Evolutionary conservation across 1,140 invertebrate genomes (phyloP).

Genomic region (Drosophila nebulosa): DNA sequence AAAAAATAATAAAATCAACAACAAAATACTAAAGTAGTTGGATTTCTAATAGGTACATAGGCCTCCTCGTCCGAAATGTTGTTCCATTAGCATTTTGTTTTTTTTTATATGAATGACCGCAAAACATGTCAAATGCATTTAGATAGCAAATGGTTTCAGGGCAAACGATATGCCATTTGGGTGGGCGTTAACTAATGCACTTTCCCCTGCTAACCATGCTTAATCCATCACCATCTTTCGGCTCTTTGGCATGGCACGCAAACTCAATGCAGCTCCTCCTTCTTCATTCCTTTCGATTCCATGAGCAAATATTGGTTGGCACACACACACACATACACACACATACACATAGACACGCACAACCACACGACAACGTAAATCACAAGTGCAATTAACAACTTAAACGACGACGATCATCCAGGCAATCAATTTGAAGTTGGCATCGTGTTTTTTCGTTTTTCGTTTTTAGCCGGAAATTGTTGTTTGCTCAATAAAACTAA

Average conservation of each 20-base stretch:
- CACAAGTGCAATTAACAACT: conserved; percentile 74
- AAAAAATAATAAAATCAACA: conserved; percentile 29
- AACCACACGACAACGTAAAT: conserved; percentile 72
- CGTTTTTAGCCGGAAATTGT: conserved; percentile 57
- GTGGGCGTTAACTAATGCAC: conserved; percentile 42
- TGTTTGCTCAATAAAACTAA: conserved; percentile 75
- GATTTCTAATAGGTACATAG: conserved; percentile 13
- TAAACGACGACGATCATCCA: conserved; percentile 51
- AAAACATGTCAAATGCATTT: conserved; percentile 73
- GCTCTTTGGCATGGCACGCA: conserved; percentile 24
- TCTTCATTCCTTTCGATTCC: background rate
- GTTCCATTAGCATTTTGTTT: conserved; percentile 42
- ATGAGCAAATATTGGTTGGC: background rate
- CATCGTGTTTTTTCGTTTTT: background rate
- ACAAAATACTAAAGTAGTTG: conserved; percentile 36
- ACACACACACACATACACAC: conserved; percentile 39
- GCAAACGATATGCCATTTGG: conserved; percentile 15
- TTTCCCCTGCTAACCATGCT: conserved; percentile 45
- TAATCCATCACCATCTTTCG: conserved; percentile 37
- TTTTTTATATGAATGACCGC: conserved; percentile 51
- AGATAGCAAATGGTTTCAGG: conserved; percentile 48
- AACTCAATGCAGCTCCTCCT: conserved; percentile 9
- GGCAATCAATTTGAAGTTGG: conserved; percentile 43
- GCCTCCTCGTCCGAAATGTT: conserved; percentile 19
- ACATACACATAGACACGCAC: no score